Conservation (phyloP, 2,113 vertebrate genomes). For the Bos taurus region DNA sequence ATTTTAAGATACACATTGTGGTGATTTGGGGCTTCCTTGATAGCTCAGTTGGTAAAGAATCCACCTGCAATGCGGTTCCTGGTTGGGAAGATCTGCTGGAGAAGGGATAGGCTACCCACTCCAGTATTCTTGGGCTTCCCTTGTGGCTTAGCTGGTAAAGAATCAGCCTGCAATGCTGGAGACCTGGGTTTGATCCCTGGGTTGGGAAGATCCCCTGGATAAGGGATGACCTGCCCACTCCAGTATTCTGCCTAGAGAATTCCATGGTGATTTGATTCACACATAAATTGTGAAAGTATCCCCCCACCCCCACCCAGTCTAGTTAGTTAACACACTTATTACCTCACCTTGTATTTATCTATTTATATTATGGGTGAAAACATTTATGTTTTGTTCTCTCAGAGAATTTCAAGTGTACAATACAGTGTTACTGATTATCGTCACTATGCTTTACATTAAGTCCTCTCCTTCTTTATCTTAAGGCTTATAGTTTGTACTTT, state of each 20-base stretch:
- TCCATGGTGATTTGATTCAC: neutral
- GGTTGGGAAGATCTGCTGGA: neutral
- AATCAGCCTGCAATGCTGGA: neutral
- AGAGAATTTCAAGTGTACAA: neutral
- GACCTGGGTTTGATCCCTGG: neutral
- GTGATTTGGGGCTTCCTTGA: neutral
- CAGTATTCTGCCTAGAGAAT: neutral
- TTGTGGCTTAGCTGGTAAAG: neutral
- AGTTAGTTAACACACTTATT: neutral
- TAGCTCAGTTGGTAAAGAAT: neutral
- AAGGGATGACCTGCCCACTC: neutral
- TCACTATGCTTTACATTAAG: neutral
- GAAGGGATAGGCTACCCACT: neutral
- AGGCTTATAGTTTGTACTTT: neutral
- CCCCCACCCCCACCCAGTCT: neutral
- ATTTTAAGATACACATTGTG: neutral
- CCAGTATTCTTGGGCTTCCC: neutral
- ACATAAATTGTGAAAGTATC: neutral
- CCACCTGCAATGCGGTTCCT: neutral
- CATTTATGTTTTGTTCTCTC: neutral
- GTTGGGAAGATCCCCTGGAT: neutral
- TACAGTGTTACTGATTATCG: too few species aligned
- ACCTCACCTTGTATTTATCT: neutral
- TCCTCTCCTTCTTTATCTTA: neutral
- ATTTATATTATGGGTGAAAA: neutral